A percentile compares a stretch with the other conserved stretches of the same genome.
These are phyloP conservation scores for Sebastes jordani DNA, from an alignment of 2,797 vertebrate genomes.

Conservation along the genomic window DNA sequence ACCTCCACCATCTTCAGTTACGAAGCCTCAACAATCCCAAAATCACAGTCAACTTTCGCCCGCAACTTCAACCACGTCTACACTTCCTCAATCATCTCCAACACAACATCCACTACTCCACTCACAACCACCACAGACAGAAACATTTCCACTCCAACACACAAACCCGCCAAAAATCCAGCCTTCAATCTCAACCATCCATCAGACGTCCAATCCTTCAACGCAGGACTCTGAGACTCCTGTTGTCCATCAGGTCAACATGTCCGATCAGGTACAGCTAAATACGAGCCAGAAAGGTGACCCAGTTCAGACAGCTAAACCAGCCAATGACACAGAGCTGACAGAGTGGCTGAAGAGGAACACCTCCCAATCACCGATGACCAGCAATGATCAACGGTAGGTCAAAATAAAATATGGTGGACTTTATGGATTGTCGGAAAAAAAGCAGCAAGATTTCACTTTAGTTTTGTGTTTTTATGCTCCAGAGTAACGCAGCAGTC, in stretches of 20 bases:
- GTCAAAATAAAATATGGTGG: neutral
- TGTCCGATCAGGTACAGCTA: slow-evolving; percentile 26
- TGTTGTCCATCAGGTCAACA: slow-evolving; percentile 28
- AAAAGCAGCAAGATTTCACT: neutral
- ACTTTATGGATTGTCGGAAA: neutral
- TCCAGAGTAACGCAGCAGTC: slow-evolving; percentile 74
- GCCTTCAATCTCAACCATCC: slow-evolving; percentile 6
- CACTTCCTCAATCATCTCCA: slow-evolving; percentile 8
- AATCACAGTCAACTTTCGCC: neutral
- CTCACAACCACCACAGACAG: slow-evolving; percentile 5
- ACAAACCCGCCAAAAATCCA: neutral
- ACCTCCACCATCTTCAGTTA: neutral
- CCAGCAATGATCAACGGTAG: slow-evolving; percentile 77
- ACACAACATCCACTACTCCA: slow-evolving; percentile 1
- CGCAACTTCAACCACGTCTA: neutral
- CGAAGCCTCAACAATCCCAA: neutral
- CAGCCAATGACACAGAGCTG: slow-evolving; percentile 59
- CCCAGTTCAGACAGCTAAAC: slow-evolving; percentile 27
- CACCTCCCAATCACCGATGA: slow-evolving; percentile 82
- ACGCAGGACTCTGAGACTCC: slow-evolving; percentile 2
- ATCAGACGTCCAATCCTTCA: slow-evolving; percentile 3
- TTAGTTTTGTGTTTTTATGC: neutral
- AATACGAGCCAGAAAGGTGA: slow-evolving; percentile 54
- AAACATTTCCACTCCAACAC: slow-evolving; percentile 4
- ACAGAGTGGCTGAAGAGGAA: slow-evolving; percentile 74